Evolutionary conservation across 1,140 invertebrate species (phyloP).

Genomic region (Andricus grossulariae): DNA sequence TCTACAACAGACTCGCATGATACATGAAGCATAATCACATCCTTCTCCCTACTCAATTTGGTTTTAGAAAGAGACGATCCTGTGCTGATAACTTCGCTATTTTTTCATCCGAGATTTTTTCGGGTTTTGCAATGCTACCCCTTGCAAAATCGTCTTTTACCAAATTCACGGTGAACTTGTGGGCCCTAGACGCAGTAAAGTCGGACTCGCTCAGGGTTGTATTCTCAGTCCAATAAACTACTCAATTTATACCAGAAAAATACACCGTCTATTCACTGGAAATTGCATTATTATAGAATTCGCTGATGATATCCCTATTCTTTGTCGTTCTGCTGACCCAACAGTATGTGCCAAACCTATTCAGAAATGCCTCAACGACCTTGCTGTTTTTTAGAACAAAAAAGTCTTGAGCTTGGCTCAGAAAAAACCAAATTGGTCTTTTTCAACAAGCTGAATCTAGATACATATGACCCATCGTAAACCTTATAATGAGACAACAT

Average conservation of each 20-base stretch:
- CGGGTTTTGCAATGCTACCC: conserved; percentile 32
- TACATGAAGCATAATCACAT: conserved; percentile 37
- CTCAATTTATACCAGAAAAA: conserved; percentile 41
- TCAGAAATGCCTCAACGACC: background rate
- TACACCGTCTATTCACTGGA: conserved; percentile 33
- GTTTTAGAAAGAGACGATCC: too few species aligned
- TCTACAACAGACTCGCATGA: conserved; percentile 46
- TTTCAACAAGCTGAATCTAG: background rate
- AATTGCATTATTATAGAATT: background rate
- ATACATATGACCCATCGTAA: background rate
- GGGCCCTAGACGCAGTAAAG: conserved; percentile 14
- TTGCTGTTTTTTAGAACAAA: background rate
- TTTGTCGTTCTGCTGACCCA: background rate
- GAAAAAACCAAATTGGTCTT: conserved; percentile 5
- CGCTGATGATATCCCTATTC: background rate
- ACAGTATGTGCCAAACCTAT: too few species aligned
- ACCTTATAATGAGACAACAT: conserved; percentile 33
- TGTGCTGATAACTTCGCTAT: too few species aligned
- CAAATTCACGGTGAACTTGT: conserved; percentile 10
- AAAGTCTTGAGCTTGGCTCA: background rate
- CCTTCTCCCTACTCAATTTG: too few species aligned
- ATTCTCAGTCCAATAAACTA: too few species aligned
- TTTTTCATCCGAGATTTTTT: too few species aligned
- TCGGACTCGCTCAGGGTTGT: conserved; percentile 44
- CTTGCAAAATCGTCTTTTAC: conserved; percentile 23